Base-by-base conservation (phyloP, 2,113 vertebrate genomes). In the Tyrannus savana region DNA sequence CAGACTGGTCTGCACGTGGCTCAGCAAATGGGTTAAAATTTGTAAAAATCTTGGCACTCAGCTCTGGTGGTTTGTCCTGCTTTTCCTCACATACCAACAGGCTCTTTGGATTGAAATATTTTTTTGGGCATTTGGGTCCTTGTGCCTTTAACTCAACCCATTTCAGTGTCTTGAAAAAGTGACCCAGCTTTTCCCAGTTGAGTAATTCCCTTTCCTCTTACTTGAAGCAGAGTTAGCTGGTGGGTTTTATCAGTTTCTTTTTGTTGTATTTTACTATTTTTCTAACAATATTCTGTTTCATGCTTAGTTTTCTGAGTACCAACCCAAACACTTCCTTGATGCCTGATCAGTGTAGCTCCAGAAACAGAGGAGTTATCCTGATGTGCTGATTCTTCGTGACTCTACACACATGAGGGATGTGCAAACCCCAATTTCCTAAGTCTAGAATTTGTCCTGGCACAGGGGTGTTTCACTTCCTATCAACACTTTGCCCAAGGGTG, bases 401-500 rank as follows among this genome's bases (percentile, higher is more conserved):
- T 50, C 23, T 33, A 14, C 25, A 9, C 55, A n/a, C 41, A 14
- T 3, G 3, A 39, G 64, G 53, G 47, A 33, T 46, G 49, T 4
- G 0, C 74, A 92, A 55, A 49, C 50, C 49, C 31, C 63, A 11
- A 0, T 77, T 84, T 41, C 68, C 35, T 81, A 92, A 83, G 85
- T 94, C 76, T 73, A 83, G 94, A 94, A 92, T 94, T 83, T 3
- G 1, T 53, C 41, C 31, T 52, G 83, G 73, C 77, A 31, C 60
- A 41, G n/a, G 50, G 64, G 41, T 91, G 83, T 87, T 95, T 84
- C n/a, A 14, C 58, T 88, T 63, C 94, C 93, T 95, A 52, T 78
- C 95, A 95, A 93, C 39, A 31, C 52, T 84, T 88, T 93, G 91
- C 92, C 96, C 92, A 89, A 91, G 95, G 93, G 96, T 75, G 94